A percentile compares a stretch with the other conserved stretches of the same genome.
These are phyloP conservation scores for Acleris holmiana DNA, from an alignment of 2,888 invertebrate genomes.

Conservation along the genomic window DNA sequence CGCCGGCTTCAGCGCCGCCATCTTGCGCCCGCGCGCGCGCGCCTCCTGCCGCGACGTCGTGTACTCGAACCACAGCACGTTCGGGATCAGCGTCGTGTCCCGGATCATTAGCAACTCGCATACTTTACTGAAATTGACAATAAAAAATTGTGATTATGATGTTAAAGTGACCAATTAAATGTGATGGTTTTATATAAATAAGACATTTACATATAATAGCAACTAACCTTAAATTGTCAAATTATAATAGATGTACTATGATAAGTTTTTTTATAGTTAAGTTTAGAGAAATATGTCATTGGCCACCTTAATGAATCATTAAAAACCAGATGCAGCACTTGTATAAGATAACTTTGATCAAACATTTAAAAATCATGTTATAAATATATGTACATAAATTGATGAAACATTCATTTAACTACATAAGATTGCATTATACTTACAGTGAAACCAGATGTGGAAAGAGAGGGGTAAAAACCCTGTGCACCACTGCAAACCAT, in stretches of 20 bases:
- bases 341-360: too few species aligned
- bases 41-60: constrained; percentile 94
- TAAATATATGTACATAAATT: too few species aligned
- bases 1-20: constrained; percentile 90
- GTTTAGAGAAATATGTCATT: too few species aligned
- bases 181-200: neutral
- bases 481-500: constrained; percentile 93
- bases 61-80: constrained; percentile 97
- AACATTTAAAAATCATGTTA: too few species aligned
- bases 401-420: too few species aligned
- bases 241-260: too few species aligned
- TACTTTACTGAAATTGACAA: constrained; percentile 87
- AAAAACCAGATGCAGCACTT: too few species aligned
- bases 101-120: constrained; percentile 94
- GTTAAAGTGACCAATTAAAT: neutral
- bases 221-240: too few species aligned
- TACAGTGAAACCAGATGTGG: constrained; percentile 94
- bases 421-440: constrained; percentile 62
- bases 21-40: constrained; percentile 90
- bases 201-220: too few species aligned
- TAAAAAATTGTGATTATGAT: neutral
- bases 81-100: constrained; percentile 95
- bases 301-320: too few species aligned
- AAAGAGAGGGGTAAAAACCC: constrained; percentile 92
- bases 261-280: too few species aligned